These are phyloP conservation scores for Ophion costatus DNA, from an alignment of 2,888 invertebrate species.

Conservation along the genomic window DNA sequence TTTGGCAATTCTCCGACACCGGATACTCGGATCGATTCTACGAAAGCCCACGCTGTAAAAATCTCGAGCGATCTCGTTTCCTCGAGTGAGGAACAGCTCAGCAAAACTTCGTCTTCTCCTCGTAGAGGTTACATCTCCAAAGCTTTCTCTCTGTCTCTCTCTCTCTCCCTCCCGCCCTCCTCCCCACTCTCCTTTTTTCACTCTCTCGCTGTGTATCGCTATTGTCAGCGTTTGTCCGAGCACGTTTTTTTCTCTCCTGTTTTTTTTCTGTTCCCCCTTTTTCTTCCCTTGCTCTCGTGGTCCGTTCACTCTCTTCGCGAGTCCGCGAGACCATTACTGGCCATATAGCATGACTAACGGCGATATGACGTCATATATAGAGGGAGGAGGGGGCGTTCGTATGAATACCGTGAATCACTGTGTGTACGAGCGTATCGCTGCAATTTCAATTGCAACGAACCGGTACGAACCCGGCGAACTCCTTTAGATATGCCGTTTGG, in stretches of 20 bases:
- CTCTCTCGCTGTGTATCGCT: constrained; percentile 21
- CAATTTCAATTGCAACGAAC: neutral
- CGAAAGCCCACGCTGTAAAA: constrained; percentile 54
- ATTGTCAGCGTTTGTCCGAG: constrained; percentile 55
- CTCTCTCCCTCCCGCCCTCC: neutral
- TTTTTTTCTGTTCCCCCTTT: neutral
- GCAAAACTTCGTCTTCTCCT: constrained; percentile 16
- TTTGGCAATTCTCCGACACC: constrained; percentile 23
- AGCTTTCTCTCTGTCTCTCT: neutral
- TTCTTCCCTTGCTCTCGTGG: neutral
- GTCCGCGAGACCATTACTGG: constrained; percentile 23
- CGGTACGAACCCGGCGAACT: neutral
- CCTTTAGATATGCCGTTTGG: neutral
- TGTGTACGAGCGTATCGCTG: neutral
- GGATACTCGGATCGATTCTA: constrained; percentile 58
- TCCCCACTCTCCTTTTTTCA: neutral
- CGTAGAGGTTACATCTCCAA: constrained; percentile 46
- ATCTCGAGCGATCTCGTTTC: constrained; percentile 24
- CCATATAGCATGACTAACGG: constrained; percentile 31
- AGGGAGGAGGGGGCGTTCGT: constrained; percentile 13
- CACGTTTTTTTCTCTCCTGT: neutral
- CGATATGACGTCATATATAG: constrained; percentile 46
- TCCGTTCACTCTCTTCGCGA: constrained; percentile 37
- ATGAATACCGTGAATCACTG: constrained; percentile 41
- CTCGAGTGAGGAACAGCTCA: constrained; percentile 3